These are phyloP conservation scores for Tautogolabrus adspersus DNA, from an alignment of 2,113 vertebrate genomes.

Conservation along the genomic window DNA sequence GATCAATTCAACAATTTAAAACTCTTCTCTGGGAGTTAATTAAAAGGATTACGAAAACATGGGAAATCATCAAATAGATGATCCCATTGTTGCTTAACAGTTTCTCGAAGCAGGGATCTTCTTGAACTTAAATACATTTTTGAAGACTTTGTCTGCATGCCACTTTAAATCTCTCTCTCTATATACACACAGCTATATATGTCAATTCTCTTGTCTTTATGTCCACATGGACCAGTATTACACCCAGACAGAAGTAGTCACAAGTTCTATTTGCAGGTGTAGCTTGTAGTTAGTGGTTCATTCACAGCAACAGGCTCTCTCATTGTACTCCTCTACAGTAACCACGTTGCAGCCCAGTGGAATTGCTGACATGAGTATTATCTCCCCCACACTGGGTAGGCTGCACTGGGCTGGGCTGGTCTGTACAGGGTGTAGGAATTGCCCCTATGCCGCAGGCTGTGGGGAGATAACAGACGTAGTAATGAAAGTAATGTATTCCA, in stretches of 20 bases:
- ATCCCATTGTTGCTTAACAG: constrained; percentile 15
- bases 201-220: constrained; percentile 28
- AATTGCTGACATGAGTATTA: constrained; percentile 87
- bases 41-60: background rate
- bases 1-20: constrained; percentile 19
- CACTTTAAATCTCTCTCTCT: background rate
- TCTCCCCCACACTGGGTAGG: constrained; percentile 66
- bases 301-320: constrained; percentile 69
- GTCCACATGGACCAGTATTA: constrained; percentile 11
- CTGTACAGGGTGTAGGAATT: constrained; percentile 81
- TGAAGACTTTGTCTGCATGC: background rate
- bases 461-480: constrained; percentile 88
- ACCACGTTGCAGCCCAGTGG: constrained; percentile 81
- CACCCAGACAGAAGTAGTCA: constrained; percentile 47
- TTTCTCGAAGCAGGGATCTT: background rate
- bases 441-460: constrained; percentile 81
- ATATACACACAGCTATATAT: constrained; percentile 10
- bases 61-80: constrained; percentile 22
- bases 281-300: constrained; percentile 72
- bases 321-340: constrained; percentile 65
- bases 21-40: constrained; percentile 22
- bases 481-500: constrained; percentile 91
- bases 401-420: constrained; percentile 71
- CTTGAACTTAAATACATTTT: background rate
- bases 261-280: constrained; percentile 71